A percentile compares a stretch with the other conserved stretches of the same genome.
phyloP scores from a whole-genome alignment of 2,888 invertebrate genomes.

The Acanthosoma haemorrhoidale region DNA sequence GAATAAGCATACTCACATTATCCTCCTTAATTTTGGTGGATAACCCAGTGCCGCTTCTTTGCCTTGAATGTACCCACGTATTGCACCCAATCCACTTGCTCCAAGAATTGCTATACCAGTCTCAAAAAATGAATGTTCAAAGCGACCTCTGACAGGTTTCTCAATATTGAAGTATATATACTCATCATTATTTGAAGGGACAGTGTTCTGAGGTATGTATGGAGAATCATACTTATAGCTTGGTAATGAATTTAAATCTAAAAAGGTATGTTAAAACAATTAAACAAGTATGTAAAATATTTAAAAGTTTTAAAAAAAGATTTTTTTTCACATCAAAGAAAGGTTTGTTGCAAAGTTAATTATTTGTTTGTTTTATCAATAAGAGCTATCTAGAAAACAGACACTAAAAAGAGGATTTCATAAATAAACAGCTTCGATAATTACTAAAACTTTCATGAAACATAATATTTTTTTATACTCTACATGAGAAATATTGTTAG shows the following conservation, averaged over 20 bases:
- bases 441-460: no score
- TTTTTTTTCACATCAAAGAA: no score
- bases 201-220: neutral
- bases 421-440: no score
- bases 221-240: neutral
- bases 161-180: slow-evolving; percentile 12
- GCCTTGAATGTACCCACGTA: neutral
- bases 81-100: slow-evolving; percentile 11
- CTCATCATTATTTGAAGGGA: neutral
- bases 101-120: neutral
- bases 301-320: no score
- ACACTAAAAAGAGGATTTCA: no score
- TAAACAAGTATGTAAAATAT: no score
- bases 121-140: slow-evolving; percentile 20
- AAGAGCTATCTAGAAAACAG: no score
- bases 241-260: neutral
- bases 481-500: no score
- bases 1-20: slow-evolving; percentile 2
- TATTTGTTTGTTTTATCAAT: no score
- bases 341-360: no score
- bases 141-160: slow-evolving; percentile 13
- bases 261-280: neutral
- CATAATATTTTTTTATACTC: no score
- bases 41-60: slow-evolving; percentile 2
- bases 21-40: slow-evolving; percentile 1